Conservation (phyloP, 2,113 vertebrate genomes). For the Calcarius ornatus region DNA sequence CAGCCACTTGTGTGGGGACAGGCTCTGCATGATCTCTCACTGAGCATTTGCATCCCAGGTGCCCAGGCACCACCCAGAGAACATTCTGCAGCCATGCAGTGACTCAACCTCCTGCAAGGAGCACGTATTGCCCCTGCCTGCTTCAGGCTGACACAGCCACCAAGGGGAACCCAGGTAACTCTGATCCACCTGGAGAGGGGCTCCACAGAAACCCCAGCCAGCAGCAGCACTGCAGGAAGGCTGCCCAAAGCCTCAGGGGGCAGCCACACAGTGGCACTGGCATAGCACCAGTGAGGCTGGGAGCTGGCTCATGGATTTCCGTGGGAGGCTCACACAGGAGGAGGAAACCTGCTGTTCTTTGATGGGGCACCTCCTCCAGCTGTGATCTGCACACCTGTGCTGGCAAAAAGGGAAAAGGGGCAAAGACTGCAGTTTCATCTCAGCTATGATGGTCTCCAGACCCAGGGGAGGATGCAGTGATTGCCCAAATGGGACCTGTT, state of each 20-base stretch:
- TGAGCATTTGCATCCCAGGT: not conserved
- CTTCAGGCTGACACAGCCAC: not conserved
- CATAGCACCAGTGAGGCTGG: not conserved
- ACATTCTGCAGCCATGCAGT: not conserved
- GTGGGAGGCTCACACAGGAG: not conserved
- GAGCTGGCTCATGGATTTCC: not conserved
- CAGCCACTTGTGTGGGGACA: not conserved
- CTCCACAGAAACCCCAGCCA: rapidly evolving
- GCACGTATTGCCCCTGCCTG: not conserved
- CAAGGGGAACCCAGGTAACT: not conserved
- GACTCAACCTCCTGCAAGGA: not conserved
- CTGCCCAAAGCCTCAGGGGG: not conserved
- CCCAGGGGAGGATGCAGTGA: not conserved
- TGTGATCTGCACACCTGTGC: too few species aligned
- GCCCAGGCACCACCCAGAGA: not conserved
- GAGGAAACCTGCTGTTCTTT: not conserved
- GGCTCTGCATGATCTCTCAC: not conserved
- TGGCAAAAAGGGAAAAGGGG: not conserved
- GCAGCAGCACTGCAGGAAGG: not conserved
- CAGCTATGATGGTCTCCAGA: not conserved
- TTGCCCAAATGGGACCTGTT: not conserved
- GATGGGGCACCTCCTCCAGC: not conserved
- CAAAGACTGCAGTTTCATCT: not conserved
- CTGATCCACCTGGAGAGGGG: not conserved
- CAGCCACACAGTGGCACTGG: not conserved